Evolutionary conservation across 2,113 vertebrate genomes (phyloP), one percentile per base, ranked within the genome.

Genomic region (Nesogale talazaci): DNA sequence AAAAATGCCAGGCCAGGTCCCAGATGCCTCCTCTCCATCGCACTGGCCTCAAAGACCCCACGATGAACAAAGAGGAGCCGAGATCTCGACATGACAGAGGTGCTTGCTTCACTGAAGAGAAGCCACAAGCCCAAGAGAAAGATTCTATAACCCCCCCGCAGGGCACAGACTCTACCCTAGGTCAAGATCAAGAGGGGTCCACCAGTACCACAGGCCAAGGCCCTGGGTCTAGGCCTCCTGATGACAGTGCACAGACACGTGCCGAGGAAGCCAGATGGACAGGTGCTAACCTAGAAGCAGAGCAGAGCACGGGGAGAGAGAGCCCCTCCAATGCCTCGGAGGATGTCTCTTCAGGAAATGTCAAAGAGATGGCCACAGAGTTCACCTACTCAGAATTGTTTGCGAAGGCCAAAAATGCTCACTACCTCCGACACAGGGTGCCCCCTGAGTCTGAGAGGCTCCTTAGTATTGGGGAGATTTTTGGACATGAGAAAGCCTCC

Each of bases 341-440:
- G 93, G 52, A 4, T 94, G 95, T 15, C 31, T 69, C 31, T 72
- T 10, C 40, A 93, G 95, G 7, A 67, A 34, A 75, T 57, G 81
- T 94, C 67, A 90, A 96, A 59, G 97, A 94, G 2, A 83, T 97
- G 20, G 76, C 96, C 77, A 88, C 91, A 12, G 95, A 97, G 63
- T 94, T 97, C 42, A 95, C 96, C 69, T 98, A 97, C 87, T 80
- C 79, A 7, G 96, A 98, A 61, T 81, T 98, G 59, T 96, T 98
- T 76, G 88, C 84, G 2, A 97, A 97, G 91, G 98, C 95, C 36
- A 95, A 93, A 72, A 97, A 98, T 6, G 98, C 98, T 25, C 97
- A 97, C 67, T 98, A 98, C 94, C 97, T 98, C 86, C 94, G 97
- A 17, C 97, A 98, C 74, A 95, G 97, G n/a, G 92, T 90, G 4